A percentile compares a stretch with the other conserved stretches of the same genome.
Conservation (phyloP, 2,113 vertebrate species). For the Mesembrinibis cayennensis region DNA sequence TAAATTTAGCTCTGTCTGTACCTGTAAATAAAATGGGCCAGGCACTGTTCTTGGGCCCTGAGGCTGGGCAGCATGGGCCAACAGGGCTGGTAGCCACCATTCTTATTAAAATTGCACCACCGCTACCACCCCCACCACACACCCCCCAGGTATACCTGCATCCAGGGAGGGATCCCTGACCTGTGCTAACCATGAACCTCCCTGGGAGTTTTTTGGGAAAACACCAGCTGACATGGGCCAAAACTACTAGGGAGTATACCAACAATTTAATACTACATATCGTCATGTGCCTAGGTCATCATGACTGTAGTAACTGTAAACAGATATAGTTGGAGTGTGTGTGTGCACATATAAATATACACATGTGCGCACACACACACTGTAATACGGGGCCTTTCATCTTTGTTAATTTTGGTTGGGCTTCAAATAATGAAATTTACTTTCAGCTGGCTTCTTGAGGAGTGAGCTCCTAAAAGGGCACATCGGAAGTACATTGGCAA, state of each 20-base stretch:
- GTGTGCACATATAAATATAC: not conserved
- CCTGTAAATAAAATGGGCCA: not conserved
- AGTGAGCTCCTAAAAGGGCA: not conserved
- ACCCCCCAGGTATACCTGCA: not conserved
- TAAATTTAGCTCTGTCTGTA: not conserved
- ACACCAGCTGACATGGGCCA: not conserved
- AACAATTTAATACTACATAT: not conserved
- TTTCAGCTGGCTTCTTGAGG: not conserved
- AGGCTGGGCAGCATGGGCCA: not conserved
- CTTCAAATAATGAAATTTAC: not conserved
- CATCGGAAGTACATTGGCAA: not conserved
- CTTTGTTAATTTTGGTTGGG: not conserved
- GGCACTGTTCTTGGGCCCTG: not conserved
- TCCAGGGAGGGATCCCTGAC: not conserved
- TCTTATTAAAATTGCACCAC: not conserved
- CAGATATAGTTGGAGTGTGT: not conserved
- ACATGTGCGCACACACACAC: rapidly evolving
- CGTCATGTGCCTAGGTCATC: not conserved
- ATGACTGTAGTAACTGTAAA: not conserved
- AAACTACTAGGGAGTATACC: not conserved
- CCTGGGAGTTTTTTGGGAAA: not conserved
- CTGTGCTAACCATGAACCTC: not conserved
- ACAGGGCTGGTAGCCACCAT: not conserved
- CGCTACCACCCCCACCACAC: too few relatives aligned
- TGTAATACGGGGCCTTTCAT: not conserved